phyloP scores from a whole-genome alignment of 1,140 invertebrate genomes.

The Zaprionus inermis region DNA sequence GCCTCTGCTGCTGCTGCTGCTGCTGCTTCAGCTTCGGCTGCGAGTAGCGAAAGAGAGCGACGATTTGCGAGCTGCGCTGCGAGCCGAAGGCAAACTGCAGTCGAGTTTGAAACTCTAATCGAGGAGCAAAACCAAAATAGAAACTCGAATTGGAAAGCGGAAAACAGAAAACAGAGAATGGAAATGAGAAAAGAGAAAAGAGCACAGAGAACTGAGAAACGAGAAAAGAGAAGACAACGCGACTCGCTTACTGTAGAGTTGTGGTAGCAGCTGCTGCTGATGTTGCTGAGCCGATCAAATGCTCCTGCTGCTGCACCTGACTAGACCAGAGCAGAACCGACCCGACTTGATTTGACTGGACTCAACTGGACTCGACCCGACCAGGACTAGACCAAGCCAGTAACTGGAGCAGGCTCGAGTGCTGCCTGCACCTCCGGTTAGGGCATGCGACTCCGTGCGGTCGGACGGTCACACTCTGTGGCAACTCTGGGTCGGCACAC shows the following conservation, averaged over 20 bases:
- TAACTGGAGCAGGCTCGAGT: slow-evolving; percentile 52
- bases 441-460: slow-evolving; percentile 35
- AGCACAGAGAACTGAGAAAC: neutral
- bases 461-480: slow-evolving; percentile 42
- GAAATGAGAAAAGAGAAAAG: neutral
- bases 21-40: slow-evolving; percentile 17
- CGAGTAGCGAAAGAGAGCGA: neutral
- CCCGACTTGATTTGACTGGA: slow-evolving; percentile 9
- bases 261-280: neutral
- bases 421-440: slow-evolving; percentile 14
- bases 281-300: slow-evolving; percentile 20
- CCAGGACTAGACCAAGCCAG: slow-evolving; percentile 30
- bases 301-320: slow-evolving; percentile 10
- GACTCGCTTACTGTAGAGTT: slow-evolving; percentile 24
- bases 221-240: neutral
- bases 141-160: neutral
- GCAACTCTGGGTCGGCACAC: slow-evolving; percentile 42
- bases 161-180: neutral
- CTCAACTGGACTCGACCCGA: slow-evolving; percentile 10
- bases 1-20: slow-evolving; percentile 12
- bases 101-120: slow-evolving; percentile 15
- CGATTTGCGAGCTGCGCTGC: neutral
- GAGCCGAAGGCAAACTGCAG: slow-evolving; percentile 33
- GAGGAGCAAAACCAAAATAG: slow-evolving; percentile 2
- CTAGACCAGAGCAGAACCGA: slow-evolving; percentile 10